A percentile compares a stretch with the other conserved stretches of the same genome.
Conservation (phyloP, 2,888 invertebrate genomes). For the Heteropelma amictum region DNA sequence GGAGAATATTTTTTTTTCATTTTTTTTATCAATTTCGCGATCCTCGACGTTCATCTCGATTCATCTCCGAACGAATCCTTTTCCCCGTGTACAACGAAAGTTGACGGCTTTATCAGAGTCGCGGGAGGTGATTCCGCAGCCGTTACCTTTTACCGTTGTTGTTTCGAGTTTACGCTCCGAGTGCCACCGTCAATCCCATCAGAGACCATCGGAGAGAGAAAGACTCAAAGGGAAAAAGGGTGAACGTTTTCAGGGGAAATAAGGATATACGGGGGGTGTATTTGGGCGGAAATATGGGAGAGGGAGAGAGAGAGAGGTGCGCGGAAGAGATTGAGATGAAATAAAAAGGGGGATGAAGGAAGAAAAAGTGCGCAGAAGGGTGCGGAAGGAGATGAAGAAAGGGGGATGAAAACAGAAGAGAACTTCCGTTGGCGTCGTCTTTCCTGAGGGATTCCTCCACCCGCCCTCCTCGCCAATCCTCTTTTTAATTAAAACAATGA, state of each 20-base stretch:
- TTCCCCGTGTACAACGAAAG: constrained; percentile 63
- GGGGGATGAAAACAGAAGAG: constrained; percentile 36
- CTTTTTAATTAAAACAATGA: constrained; percentile 77
- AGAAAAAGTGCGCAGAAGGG: constrained; percentile 41
- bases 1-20: not conserved
- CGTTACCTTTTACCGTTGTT: constrained; percentile 73
- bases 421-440: constrained; percentile 56
- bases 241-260: constrained; percentile 11
- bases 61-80: too few relatives aligned
- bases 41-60: not conserved
- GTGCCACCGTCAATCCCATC: constrained; percentile 75
- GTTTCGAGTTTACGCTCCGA: constrained; percentile 76
- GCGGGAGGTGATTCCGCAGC: constrained; percentile 70
- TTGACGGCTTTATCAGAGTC: constrained; percentile 73
- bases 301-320: not conserved
- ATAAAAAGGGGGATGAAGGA: constrained; percentile 1
- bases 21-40: too few relatives aligned
- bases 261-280: not conserved
- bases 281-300: not conserved
- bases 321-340: too few relatives aligned
- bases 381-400: constrained; percentile 20
- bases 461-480: constrained; percentile 59
- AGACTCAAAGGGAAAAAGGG: constrained; percentile 48
- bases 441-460: constrained; percentile 62
- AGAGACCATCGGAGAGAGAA: too few relatives aligned